Evolutionary conservation across 2,113 vertebrate genomes (phyloP).

Genomic region (Oostethus manadensis): DNA sequence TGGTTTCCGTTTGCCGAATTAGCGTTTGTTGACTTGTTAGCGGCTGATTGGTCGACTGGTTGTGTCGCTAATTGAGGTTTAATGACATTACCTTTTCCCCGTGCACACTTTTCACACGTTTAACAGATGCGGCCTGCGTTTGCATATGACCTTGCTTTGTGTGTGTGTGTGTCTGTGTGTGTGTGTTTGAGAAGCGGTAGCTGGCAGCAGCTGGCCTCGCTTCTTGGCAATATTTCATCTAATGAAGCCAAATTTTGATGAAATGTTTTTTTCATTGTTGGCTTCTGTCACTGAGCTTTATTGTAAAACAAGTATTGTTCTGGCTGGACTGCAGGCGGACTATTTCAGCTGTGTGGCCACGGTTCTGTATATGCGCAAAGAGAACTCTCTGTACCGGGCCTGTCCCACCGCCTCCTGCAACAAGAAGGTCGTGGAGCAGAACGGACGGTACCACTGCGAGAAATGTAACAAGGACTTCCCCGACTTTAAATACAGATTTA

Average conservation of each 20-base stretch:
- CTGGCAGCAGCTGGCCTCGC: slow-evolving; percentile 36
- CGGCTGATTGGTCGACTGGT: slow-evolving; percentile 54
- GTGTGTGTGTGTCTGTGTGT: neutral
- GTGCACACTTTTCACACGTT: no score
- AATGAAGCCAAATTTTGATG: slow-evolving; percentile 31
- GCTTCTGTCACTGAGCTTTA: no score
- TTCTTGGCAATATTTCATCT: slow-evolving; percentile 35
- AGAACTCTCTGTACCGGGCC: slow-evolving; percentile 88
- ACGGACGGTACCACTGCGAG: slow-evolving; percentile 83
- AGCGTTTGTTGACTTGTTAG: slow-evolving; percentile 51
- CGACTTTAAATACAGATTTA: slow-evolving; percentile 85
- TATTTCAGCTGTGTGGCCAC: slow-evolving; percentile 86
- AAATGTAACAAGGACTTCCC: slow-evolving; percentile 83
- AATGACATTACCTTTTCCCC: no score
- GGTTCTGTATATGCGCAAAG: slow-evolving; percentile 80
- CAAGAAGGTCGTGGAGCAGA: slow-evolving; percentile 87
- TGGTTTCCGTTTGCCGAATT: slow-evolving; percentile 32
- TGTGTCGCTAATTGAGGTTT: no score
- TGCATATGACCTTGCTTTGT: slow-evolving; percentile 1
- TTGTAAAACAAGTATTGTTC: neutral
- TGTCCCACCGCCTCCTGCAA: slow-evolving; percentile 85
- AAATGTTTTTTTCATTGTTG: slow-evolving; percentile 21
- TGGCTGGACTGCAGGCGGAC: slow-evolving; percentile 70
- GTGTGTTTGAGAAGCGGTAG: neutral
- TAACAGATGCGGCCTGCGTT: neutral